These are phyloP conservation scores for Rhagonycha lutea DNA, from an alignment of 2,888 invertebrate genomes.

Conservation along the genomic window DNA sequence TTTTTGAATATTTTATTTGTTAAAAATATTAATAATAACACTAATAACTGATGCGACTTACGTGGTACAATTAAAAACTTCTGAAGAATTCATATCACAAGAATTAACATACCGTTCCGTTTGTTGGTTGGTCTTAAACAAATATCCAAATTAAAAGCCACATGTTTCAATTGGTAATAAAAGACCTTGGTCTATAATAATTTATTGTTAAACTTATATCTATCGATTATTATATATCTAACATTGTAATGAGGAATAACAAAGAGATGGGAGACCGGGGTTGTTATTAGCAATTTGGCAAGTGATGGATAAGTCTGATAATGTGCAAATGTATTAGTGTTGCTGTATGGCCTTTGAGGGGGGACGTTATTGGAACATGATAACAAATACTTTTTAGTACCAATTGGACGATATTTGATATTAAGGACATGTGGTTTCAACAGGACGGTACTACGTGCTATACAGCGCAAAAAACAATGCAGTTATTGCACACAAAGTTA, in stretches of 20 bases:
- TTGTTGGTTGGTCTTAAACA: background rate
- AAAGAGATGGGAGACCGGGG: background rate
- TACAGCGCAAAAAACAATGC: too few relatives aligned
- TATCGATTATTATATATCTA: background rate
- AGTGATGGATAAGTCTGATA: too few relatives aligned
- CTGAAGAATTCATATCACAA: background rate
- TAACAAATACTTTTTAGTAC: too few relatives aligned
- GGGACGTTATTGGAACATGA: too few relatives aligned
- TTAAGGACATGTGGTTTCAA: too few relatives aligned
- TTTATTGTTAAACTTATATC: background rate
- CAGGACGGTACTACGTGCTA: too few relatives aligned
- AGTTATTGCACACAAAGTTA: too few relatives aligned
- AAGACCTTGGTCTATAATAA: background rate
- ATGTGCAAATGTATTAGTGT: too few relatives aligned
- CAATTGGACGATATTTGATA: too few relatives aligned
- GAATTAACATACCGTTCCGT: background rate
- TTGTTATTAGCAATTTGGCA: too few relatives aligned
- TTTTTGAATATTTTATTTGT: background rate
- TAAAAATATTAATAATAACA: too few relatives aligned
- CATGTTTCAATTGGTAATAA: background rate
- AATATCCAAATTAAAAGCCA: background rate
- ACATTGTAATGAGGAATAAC: background rate
- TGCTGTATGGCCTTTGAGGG: too few relatives aligned
- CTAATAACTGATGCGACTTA: background rate
- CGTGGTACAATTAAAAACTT: background rate